A percentile compares a stretch with the other conserved stretches of the same genome.
Evolutionary conservation across 2,797 vertebrate genomes (phyloP).

Genomic region (Echiichthys vipera): DNA sequence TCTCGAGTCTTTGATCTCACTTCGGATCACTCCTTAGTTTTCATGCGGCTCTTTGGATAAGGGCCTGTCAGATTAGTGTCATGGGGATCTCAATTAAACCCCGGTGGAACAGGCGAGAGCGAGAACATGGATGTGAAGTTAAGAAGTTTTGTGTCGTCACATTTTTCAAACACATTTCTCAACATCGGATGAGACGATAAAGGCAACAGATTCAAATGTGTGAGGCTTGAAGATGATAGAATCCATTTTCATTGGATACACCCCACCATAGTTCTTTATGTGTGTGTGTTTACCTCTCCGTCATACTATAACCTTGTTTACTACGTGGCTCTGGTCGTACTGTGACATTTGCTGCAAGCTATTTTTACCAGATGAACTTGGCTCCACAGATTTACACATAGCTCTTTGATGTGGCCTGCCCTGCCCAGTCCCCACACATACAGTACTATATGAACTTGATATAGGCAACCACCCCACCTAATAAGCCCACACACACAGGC

Average conservation of each 20-base stretch:
- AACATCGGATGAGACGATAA: too few species aligned
- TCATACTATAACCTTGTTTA: slow-evolving; percentile 50
- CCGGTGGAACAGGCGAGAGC: background rate
- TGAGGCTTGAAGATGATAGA: too few species aligned
- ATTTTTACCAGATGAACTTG: slow-evolving; percentile 60
- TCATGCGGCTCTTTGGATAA: background rate
- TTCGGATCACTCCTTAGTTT: slow-evolving; percentile 24
- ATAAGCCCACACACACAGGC: background rate
- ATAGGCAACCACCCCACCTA: background rate
- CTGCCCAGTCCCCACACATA: background rate
- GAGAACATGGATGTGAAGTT: background rate
- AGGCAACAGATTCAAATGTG: too few species aligned
- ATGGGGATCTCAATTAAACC: slow-evolving; percentile 10
- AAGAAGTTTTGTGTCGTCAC: too few species aligned
- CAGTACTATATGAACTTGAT: background rate
- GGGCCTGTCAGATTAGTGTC: slow-evolving; percentile 28
- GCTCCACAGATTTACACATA: slow-evolving; percentile 16
- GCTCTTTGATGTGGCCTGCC: slow-evolving; percentile 24
- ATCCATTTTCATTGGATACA: background rate
- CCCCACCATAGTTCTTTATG: background rate
- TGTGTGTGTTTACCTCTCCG: background rate
- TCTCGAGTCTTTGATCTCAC: slow-evolving; percentile 43
- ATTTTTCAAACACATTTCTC: too few species aligned
- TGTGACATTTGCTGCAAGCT: slow-evolving; percentile 51
- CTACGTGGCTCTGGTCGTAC: slow-evolving; percentile 7